phyloP scores from a whole-genome alignment of 2,888 invertebrate genomes.

The Zaprionus lineosus region DNA sequence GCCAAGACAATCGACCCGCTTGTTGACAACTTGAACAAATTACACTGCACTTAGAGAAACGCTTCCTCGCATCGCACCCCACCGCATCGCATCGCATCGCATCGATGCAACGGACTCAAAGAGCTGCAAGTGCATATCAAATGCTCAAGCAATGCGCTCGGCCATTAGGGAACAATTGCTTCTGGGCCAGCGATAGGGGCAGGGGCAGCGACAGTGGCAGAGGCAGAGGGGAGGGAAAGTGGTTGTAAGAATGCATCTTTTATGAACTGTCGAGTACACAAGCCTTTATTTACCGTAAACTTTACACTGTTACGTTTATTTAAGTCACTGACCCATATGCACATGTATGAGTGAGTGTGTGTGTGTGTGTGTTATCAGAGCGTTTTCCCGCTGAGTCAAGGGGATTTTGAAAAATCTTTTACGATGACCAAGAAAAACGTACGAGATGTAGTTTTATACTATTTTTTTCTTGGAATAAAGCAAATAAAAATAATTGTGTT shows the following conservation, averaged over 20 bases:
- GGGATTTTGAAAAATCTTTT: too few species aligned
- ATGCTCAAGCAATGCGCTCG: constrained; percentile 11
- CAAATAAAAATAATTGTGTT: too few species aligned
- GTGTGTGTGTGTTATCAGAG: too few species aligned
- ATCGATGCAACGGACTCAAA: neutral
- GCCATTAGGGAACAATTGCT: constrained; percentile 12
- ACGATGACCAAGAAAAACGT: too few species aligned
- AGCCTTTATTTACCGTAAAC: neutral
- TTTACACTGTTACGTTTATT: neutral
- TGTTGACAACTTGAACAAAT: constrained; percentile 26
- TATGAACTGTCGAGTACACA: neutral
- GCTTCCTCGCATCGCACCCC: neutral
- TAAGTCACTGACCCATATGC: neutral
- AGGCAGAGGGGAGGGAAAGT: neutral
- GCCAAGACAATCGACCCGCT: constrained; percentile 15
- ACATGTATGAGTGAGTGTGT: too few species aligned
- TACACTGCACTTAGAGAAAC: constrained; percentile 4
- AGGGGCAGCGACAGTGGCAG: too few species aligned
- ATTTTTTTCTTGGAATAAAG: too few species aligned
- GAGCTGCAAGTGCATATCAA: constrained; percentile 10
- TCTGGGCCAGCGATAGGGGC: too few species aligned
- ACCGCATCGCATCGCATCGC: neutral
- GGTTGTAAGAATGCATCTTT: neutral
- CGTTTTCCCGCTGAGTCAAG: too few species aligned
- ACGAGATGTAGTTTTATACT: too few species aligned